Conservation (phyloP, 2,797 vertebrate species). For the Fringilla coelebs region DNA sequence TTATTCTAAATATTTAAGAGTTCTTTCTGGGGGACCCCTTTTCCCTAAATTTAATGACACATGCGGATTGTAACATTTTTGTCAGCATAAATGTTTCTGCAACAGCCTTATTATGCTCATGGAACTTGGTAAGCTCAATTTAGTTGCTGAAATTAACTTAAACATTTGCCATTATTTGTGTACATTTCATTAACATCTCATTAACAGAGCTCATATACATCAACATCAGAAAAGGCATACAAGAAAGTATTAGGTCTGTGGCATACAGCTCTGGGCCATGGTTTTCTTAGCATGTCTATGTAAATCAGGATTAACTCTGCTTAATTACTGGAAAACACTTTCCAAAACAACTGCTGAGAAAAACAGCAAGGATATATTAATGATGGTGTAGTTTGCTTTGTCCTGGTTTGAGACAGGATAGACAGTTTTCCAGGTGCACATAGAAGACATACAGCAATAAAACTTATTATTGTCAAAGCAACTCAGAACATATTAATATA, state of each 20-base stretch:
- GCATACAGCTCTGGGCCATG: not conserved
- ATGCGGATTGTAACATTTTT: not conserved
- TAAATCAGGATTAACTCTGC: not conserved
- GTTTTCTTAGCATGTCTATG: not conserved
- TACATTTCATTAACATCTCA: not conserved
- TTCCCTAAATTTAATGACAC: not conserved
- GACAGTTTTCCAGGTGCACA: not conserved
- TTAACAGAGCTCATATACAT: not conserved
- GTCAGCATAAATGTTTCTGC: not conserved
- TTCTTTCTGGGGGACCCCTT: not conserved
- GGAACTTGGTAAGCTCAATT: not conserved
- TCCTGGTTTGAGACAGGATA: not conserved
- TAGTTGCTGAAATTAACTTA: not conserved
- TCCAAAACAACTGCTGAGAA: not conserved
- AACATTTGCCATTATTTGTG: not conserved
- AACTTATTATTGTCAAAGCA: not conserved
- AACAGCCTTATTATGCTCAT: not conserved
- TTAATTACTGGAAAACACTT: not conserved
- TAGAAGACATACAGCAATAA: not conserved
- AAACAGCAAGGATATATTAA: not conserved
- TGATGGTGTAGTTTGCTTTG: not conserved
- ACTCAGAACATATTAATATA: not conserved
- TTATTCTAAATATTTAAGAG: not conserved
- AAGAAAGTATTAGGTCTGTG: not conserved
- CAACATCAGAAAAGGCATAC: not conserved